Evolutionary conservation across 2,113 vertebrate genomes (phyloP).

Genomic region (Stictonetta naevosa): DNA sequence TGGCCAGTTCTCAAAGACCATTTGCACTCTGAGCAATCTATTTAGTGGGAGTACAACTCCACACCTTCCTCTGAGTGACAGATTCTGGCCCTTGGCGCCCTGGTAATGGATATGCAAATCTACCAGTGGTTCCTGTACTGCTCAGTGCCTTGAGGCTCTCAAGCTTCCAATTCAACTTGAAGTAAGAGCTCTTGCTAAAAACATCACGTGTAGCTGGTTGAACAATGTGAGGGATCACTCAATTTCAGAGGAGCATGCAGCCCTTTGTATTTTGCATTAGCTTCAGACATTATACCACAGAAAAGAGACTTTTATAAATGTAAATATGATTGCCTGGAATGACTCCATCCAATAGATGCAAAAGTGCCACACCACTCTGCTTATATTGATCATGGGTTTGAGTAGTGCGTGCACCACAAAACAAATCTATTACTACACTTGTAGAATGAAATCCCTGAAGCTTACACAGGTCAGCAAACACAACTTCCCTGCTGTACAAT

Average conservation of each 20-base stretch:
- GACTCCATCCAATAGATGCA: background rate
- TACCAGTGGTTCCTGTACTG: background rate
- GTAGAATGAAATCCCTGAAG: constrained; percentile 41
- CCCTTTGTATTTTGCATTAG: background rate
- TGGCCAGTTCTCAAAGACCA: background rate
- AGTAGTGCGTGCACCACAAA: background rate
- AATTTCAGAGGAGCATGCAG: background rate
- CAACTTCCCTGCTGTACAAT: constrained; percentile 23
- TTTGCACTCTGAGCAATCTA: background rate
- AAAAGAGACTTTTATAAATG: background rate
- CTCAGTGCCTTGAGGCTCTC: constrained; percentile 8
- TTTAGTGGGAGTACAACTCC: background rate
- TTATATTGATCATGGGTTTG: constrained; percentile 7
- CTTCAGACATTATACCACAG: background rate
- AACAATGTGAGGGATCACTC: background rate
- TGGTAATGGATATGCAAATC: constrained; percentile 36
- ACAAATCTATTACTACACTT: constrained; percentile 41
- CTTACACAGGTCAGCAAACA: constrained; percentile 48
- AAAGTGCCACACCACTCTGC: background rate
- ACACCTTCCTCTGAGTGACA: background rate
- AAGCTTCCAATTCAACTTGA: background rate
- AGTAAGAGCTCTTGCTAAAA: background rate
- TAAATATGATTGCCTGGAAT: constrained; percentile 41
- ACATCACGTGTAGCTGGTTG: rapidly evolving
- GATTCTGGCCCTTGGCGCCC: background rate